Percentiles rank a stretch among this genome's conserved stretches.
phyloP scores from a whole-genome alignment of 2,113 vertebrate species.

The Calidris pygmaea region DNA sequence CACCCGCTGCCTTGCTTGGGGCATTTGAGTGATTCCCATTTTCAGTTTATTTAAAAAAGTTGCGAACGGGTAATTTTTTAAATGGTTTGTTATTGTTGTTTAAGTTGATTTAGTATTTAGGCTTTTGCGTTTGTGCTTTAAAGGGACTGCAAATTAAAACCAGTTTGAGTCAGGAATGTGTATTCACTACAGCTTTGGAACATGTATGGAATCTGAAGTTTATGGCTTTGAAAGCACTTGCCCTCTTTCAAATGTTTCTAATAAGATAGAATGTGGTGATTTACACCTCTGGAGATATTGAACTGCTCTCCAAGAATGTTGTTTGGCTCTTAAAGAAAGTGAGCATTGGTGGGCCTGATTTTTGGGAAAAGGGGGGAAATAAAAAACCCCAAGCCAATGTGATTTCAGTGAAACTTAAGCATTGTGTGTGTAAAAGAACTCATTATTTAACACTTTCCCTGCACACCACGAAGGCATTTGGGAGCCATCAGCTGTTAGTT shows the following conservation, averaged over 20 bases:
- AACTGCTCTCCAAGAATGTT: conserved; percentile 70
- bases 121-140: conserved; percentile 52
- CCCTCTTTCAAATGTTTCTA: conserved; percentile 74
- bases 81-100: conserved; percentile 31
- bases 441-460: conserved; percentile 33
- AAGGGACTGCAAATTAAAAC: conserved; percentile 72
- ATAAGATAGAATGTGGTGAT: conserved; percentile 71
- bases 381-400: background rate
- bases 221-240: conserved; percentile 55
- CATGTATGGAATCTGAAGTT: conserved; percentile 66
- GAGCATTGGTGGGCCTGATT: conserved; percentile 44
- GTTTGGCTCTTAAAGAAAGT: conserved; percentile 65
- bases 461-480: background rate
- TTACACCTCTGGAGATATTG: conserved; percentile 70
- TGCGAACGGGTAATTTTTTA: background rate
- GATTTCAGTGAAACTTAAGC: conserved; percentile 54
- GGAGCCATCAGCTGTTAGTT: conserved; percentile 5
- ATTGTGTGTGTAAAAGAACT: conserved; percentile 30
- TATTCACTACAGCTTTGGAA: conserved; percentile 57
- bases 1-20: background rate
- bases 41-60: background rate
- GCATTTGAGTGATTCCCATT: background rate
- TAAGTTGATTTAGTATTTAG: conserved; percentile 24
- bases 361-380: background rate
- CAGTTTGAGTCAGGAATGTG: conserved; percentile 64